These are phyloP conservation scores for Epistrophella euchroma DNA, from an alignment of 2,888 invertebrate genomes.

Conservation along the genomic window DNA sequence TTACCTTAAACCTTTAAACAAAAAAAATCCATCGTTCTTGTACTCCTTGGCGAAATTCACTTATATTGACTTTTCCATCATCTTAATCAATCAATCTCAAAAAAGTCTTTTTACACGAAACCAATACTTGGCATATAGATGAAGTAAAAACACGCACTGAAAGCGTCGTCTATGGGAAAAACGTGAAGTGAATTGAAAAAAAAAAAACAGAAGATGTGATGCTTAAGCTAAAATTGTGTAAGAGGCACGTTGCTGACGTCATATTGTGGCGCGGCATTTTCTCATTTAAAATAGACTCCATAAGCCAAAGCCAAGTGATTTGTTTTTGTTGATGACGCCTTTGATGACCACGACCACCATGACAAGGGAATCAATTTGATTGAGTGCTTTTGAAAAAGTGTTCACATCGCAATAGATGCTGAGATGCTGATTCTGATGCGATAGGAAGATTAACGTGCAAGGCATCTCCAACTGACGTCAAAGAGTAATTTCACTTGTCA, in stretches of 20 bases:
- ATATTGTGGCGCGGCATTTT: background rate
- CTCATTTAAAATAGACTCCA: background rate
- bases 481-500: slow-evolving; percentile 27
- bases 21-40: too few relatives aligned
- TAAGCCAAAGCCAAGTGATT: background rate
- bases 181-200: background rate
- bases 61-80: too few relatives aligned
- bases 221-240: slow-evolving; percentile 17
- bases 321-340: slow-evolving; percentile 52
- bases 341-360: slow-evolving; percentile 39
- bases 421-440: slow-evolving; percentile 28
- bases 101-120: background rate
- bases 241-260: slow-evolving; percentile 56
- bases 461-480: slow-evolving; percentile 35
- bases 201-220: background rate
- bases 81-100: too few relatives aligned
- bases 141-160: background rate
- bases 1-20: too few relatives aligned
- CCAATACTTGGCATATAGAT: background rate
- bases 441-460: slow-evolving; percentile 26
- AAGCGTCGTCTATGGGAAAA: background rate
- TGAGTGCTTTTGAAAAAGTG: slow-evolving; percentile 34
- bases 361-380: slow-evolving; percentile 54
- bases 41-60: too few relatives aligned
- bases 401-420: slow-evolving; percentile 18